Evolutionary conservation across 2,888 invertebrate genomes (phyloP).

Genomic region (Isoperla grammatica): DNA sequence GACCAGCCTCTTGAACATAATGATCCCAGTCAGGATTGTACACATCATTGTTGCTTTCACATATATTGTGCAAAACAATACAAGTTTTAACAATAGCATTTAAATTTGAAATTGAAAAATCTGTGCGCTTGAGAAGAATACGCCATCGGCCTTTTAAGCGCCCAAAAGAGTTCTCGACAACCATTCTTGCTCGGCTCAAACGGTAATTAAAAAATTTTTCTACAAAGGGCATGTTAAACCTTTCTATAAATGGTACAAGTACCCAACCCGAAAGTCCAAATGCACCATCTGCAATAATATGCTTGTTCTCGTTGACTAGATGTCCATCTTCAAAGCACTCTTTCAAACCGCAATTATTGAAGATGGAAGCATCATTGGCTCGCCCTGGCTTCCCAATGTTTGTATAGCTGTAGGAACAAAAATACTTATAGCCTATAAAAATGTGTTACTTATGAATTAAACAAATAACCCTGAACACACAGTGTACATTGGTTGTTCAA

Average conservation of each 20-base stretch:
- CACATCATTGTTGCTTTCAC: too few relatives aligned
- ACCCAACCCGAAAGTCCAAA: not conserved
- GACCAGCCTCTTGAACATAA: too few relatives aligned
- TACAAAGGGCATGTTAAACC: not conserved
- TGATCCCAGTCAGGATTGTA: too few relatives aligned
- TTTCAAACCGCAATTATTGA: not conserved
- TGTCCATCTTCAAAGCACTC: too few relatives aligned
- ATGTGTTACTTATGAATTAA: too few relatives aligned
- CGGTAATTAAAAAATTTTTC: slow-evolving; percentile 23
- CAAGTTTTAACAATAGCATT: slow-evolving; percentile 19
- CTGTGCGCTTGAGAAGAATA: slow-evolving; percentile 18
- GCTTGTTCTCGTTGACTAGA: too few relatives aligned
- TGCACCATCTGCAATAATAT: not conserved
- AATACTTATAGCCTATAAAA: too few relatives aligned
- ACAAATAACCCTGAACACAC: too few relatives aligned
- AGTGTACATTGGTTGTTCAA: too few relatives aligned
- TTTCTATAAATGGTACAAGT: not conserved
- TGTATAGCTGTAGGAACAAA: slow-evolving; percentile 1
- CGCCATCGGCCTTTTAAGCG: slow-evolving; percentile 24
- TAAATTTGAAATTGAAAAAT: slow-evolving; percentile 15
- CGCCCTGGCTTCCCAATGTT: not conserved
- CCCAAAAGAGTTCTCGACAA: slow-evolving; percentile 22
- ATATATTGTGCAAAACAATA: slow-evolving; percentile 22
- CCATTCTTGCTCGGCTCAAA: slow-evolving; percentile 21
- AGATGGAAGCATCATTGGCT: slow-evolving; percentile 1